phyloP scores from a whole-genome alignment of 2,797 vertebrate species.

The Podargus strigoides region DNA sequence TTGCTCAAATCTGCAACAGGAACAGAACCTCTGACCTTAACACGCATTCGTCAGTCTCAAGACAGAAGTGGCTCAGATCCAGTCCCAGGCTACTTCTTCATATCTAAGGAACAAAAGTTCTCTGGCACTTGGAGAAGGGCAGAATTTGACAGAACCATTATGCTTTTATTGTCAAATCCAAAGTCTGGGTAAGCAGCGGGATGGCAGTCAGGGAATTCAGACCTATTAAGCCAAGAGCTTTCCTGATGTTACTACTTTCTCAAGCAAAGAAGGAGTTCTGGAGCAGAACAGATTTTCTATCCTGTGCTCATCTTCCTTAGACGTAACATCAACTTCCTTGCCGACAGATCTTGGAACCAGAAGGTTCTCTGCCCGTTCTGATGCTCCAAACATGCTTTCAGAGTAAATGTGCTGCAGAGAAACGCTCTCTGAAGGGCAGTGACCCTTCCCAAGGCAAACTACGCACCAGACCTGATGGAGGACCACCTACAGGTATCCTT shows the following conservation, averaged over 20 bases:
- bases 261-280: background rate
- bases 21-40: conserved; percentile 1
- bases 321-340: background rate
- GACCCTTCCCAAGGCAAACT: background rate
- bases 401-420: background rate
- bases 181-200: background rate
- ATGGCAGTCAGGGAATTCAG: background rate
- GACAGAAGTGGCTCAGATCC: background rate
- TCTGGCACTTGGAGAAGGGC: background rate
- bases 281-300: background rate
- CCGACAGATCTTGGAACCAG: background rate
- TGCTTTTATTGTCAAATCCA: background rate
- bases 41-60: background rate
- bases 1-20: background rate
- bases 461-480: background rate
- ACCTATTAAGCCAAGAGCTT: background rate
- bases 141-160: background rate
- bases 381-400: background rate
- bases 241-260: background rate
- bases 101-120: background rate
- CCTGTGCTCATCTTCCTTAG: background rate
- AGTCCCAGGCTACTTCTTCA: background rate
- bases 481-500: background rate
- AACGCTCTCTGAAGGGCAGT: background rate
- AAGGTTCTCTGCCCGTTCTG: background rate